Evolutionary conservation across 2,888 invertebrate species (phyloP).

Genomic region (Caenorhabditis sp.): DNA sequence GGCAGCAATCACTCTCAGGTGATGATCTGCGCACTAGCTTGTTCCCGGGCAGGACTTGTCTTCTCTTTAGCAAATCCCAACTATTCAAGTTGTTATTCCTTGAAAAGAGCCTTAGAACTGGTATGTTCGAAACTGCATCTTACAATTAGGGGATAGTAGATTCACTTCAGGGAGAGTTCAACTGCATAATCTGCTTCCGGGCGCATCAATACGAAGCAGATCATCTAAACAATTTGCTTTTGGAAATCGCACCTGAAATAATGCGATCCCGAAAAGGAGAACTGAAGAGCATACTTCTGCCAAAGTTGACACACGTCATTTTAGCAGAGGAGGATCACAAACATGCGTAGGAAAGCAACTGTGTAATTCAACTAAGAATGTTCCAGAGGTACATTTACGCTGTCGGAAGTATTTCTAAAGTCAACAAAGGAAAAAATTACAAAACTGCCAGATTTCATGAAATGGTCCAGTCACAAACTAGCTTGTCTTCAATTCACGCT

Average conservation of each 20-base stretch:
- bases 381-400: constrained; percentile 78
- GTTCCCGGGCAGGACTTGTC: constrained; percentile 84
- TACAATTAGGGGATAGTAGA: no score
- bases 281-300: constrained; percentile 81
- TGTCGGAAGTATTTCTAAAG: constrained; percentile 78
- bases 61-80: constrained; percentile 81
- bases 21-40: constrained; percentile 75
- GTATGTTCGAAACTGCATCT: no score
- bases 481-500: constrained; percentile 80
- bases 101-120: constrained; percentile 69
- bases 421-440: constrained; percentile 74
- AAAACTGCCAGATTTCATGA: constrained; percentile 74
- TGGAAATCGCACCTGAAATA: constrained; percentile 76
- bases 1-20: constrained; percentile 84
- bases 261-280: constrained; percentile 69
- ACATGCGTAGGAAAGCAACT: constrained; percentile 72
- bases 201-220: constrained; percentile 71
- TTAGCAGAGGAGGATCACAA: constrained; percentile 83
- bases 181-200: constrained; percentile 83
- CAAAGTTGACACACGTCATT: constrained; percentile 84
- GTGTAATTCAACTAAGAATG: background rate
- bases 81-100: constrained; percentile 68
- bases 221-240: constrained; percentile 70
- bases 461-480: constrained; percentile 78
- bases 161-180: constrained; percentile 84